phyloP scores from a whole-genome alignment of 1,140 invertebrate genomes.

The Lysiphlebus fabarum region DNA sequence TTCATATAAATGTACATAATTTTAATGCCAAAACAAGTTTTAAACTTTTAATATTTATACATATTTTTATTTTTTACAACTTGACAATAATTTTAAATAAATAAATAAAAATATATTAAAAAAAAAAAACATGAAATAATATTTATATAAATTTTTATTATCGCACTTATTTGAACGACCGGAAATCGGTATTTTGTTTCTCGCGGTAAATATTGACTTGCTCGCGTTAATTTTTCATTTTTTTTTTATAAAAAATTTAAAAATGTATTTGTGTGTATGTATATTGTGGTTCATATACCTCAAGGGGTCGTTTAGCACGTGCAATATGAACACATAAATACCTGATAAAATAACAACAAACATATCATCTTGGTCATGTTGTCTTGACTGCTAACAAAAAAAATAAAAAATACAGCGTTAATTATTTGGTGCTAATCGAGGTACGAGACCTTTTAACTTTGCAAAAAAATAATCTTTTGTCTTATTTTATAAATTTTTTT shows the following conservation, averaged over 20 bases:
- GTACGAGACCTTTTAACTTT: constrained; percentile 1
- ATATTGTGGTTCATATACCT: not conserved
- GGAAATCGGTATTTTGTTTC: no score
- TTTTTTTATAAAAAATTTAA: no score
- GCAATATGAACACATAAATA: constrained; percentile 23
- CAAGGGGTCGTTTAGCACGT: constrained; percentile 34
- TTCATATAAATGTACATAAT: constrained; percentile 6
- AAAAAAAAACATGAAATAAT: not conserved
- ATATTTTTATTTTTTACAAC: constrained; percentile 8
- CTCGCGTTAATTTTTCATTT: constrained; percentile 14
- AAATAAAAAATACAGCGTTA: constrained; percentile 34
- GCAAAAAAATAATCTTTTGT: not conserved
- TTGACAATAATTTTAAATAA: not conserved
- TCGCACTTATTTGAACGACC: no score
- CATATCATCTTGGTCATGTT: constrained; percentile 27
- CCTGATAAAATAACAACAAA: constrained; percentile 22
- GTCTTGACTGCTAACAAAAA: constrained; percentile 43
- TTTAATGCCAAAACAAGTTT: constrained; percentile 16
- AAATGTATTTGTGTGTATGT: no score
- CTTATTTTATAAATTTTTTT: constrained; percentile 3
- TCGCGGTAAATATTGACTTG: constrained; percentile 3
- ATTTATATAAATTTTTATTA: no score
- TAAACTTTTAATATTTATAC: constrained; percentile 4
- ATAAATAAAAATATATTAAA: not conserved
- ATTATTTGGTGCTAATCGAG: constrained; percentile 46